Base-by-base conservation (phyloP, 2,888 invertebrate genomes). In the Dicyrtoma fusca region DNA sequence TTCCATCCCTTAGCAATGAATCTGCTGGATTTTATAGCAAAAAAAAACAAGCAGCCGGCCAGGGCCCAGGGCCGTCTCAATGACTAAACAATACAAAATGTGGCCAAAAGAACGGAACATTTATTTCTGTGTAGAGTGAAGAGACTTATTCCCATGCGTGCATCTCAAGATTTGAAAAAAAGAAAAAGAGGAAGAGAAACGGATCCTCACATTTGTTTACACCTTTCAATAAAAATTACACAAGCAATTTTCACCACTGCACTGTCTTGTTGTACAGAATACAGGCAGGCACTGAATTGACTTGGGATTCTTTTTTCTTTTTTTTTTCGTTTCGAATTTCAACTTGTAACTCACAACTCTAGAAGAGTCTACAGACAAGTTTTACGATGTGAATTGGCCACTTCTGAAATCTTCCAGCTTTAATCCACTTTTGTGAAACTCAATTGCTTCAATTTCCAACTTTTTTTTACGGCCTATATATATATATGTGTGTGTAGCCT, bases 141-240 rank as follows among this genome's bases (percentile, higher is more conserved):
- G n/a, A n/a, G n/a, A n/a, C 34, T 34, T 5, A 34, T 34, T 34
- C 34, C 34, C 34, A 34, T 34, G 34, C 8, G 34, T 34, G 34
- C 8, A 34, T 34, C 34, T 34, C 34, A 34, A 34, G 34, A 34
- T 34, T 34, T 34, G 34, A 34, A 34, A 8, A 34, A 34, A 34
- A 34, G 8, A 34, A 34, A 34, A 3, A 34, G 34, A 26, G 11
- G 47, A 23, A 49, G 62, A 51, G 21, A 34, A 47, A 49, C 19
- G 19, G 61, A 61, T 25, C 61, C 17, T 21, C 14, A 45, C 25
- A 62, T 64, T 64, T 71, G 65, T 71, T 65, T 59, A 71, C 65
- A 59, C 71, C 57, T 71, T 49, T 45, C 64, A 65, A 71, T 71
- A 65, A 71, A 71, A 71, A 71, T 71, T 65, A 65, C 71, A 61